Evolutionary conservation across 2,113 vertebrate species (phyloP).

Genomic region (Chloropsis hardwickii): DNA sequence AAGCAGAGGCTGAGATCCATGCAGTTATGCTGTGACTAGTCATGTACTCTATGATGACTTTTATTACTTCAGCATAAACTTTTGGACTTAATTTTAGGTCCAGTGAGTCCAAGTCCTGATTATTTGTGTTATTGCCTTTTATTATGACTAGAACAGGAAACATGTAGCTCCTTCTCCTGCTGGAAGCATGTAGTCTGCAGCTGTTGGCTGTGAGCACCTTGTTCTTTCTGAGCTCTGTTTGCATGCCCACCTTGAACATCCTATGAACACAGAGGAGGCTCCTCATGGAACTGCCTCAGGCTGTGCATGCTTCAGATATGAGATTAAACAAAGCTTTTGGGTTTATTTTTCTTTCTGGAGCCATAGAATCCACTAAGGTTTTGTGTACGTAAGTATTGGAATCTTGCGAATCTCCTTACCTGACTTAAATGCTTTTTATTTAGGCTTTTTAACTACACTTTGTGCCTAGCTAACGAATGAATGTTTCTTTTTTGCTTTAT

Average conservation of each 20-base stretch:
- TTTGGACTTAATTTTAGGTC: not conserved
- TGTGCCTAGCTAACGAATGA: not conserved
- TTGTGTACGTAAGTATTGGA: not conserved
- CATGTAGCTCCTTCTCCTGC: not conserved
- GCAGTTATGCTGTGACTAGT: not conserved
- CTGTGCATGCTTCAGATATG: not conserved
- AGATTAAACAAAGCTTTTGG: not conserved
- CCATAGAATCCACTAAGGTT: not conserved
- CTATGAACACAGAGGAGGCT: not conserved
- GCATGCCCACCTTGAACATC: not conserved
- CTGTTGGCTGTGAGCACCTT: not conserved
- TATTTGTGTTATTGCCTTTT: not conserved
- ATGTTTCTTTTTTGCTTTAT: constrained; percentile 2
- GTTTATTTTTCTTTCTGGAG: not conserved
- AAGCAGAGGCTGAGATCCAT: not conserved
- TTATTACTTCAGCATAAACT: not conserved
- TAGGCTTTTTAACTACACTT: not conserved
- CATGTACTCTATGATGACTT: not conserved
- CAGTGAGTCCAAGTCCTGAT: not conserved
- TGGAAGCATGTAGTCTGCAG: not conserved
- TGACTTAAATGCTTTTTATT: not conserved
- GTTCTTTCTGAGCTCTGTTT: not conserved
- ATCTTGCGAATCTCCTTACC: not conserved
- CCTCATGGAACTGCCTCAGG: not conserved
- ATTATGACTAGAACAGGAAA: not conserved